phyloP scores from a whole-genome alignment of 2,888 invertebrate species.

The Apotomis capreana region DNA sequence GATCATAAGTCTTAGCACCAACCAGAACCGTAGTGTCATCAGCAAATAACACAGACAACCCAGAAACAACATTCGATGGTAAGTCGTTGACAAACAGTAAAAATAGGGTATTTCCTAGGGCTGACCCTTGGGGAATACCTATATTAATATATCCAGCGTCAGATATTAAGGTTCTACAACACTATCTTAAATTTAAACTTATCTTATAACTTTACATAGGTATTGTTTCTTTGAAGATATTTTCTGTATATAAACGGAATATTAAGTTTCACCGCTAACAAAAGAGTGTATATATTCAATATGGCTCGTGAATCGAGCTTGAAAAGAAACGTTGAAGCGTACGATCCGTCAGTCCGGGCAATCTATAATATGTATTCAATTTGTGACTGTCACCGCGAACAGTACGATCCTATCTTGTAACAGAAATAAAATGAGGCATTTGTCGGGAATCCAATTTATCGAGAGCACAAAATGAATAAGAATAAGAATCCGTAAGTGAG shows the following conservation, averaged over 20 bases:
- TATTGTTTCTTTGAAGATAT: neutral
- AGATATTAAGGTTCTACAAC: no score
- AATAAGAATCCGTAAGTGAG: slow-evolving; percentile 72
- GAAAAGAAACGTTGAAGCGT: slow-evolving; percentile 38
- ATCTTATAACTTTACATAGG: no score
- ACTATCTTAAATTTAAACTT: no score
- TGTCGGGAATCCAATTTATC: slow-evolving; percentile 69
- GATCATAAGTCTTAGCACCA: no score
- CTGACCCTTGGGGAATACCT: no score
- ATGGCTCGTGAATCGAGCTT: slow-evolving; percentile 23
- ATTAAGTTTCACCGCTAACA: slow-evolving; percentile 15
- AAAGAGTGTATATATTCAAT: slow-evolving; percentile 8
- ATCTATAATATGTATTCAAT: slow-evolving; percentile 48
- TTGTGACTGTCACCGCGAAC: slow-evolving; percentile 48
- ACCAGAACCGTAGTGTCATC: no score
- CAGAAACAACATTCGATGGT: no score
- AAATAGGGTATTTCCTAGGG: no score
- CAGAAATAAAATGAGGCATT: slow-evolving; percentile 64
- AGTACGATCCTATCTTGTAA: slow-evolving; percentile 50
- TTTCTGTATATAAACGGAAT: neutral
- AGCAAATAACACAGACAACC: no score
- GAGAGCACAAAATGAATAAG: slow-evolving; percentile 68
- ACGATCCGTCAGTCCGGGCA: slow-evolving; percentile 41
- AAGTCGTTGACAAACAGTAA: no score
- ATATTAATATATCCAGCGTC: no score